A percentile compares a stretch with the other conserved stretches of the same genome.
These are phyloP conservation scores for Apoda limacodes DNA, from an alignment of 2,888 invertebrate species.

Conservation along the genomic window DNA sequence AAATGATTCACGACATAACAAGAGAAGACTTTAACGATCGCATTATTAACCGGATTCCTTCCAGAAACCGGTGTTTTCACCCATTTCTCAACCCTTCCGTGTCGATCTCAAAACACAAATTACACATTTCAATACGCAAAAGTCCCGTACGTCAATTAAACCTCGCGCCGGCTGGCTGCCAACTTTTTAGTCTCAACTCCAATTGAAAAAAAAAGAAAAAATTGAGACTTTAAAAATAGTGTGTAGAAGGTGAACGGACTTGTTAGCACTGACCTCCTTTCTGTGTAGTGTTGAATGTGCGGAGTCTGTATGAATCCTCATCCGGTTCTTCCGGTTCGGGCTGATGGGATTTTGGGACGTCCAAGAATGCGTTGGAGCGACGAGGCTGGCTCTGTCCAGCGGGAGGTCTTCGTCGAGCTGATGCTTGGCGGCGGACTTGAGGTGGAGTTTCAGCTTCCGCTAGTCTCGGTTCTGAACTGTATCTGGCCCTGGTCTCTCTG, in stretches of 20 bases:
- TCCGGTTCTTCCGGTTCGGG: slow-evolving; percentile 74
- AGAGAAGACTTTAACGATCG: slow-evolving; percentile 35
- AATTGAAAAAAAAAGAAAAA: no score
- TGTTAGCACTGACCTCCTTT: slow-evolving; percentile 80
- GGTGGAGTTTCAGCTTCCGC: slow-evolving; percentile 77
- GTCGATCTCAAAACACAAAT: not conserved
- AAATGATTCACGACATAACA: slow-evolving; percentile 44
- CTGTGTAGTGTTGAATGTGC: slow-evolving; percentile 92
- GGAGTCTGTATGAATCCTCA: slow-evolving; percentile 89
- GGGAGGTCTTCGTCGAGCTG: slow-evolving; percentile 65
- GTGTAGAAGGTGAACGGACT: slow-evolving; percentile 52
- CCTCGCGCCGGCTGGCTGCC: slow-evolving; percentile 39
- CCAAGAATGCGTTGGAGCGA: slow-evolving; percentile 78
- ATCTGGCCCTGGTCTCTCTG: slow-evolving; percentile 67
- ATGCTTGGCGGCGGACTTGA: slow-evolving; percentile 73
- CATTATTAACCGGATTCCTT: slow-evolving; percentile 32
- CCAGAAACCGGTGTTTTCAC: slow-evolving; percentile 8
- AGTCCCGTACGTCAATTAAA: not conserved
- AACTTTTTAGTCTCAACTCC: slow-evolving; percentile 37
- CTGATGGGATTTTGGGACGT: slow-evolving; percentile 67
- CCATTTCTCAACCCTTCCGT: not conserved
- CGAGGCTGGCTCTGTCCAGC: slow-evolving; percentile 62
- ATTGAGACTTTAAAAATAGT: no score
- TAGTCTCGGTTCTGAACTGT: slow-evolving; percentile 76
- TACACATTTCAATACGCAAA: not conserved